A percentile compares a stretch with the other conserved stretches of the same genome.
Conservation (phyloP, 37 sponge, comb jelly and placozoan genomes). For the Oopsacas minuta region DNA sequence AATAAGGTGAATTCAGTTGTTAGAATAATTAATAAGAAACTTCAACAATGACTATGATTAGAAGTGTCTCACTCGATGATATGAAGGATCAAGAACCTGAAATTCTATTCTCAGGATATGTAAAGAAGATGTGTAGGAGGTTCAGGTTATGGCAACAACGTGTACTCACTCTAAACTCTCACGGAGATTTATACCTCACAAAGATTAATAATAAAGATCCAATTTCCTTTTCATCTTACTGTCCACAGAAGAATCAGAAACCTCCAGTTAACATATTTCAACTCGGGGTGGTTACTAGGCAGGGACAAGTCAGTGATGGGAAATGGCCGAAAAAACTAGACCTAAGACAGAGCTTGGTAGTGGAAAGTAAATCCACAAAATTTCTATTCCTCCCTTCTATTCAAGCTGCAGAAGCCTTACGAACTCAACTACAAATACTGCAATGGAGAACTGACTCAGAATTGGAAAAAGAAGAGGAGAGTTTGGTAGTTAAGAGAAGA, state of each 20-base stretch:
- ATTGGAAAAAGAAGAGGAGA: background rate
- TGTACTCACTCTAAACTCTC: background rate
- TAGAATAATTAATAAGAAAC: background rate
- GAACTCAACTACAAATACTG: background rate
- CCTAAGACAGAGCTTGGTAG: background rate
- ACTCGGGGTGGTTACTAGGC: background rate
- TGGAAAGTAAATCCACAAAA: background rate
- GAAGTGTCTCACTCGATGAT: background rate
- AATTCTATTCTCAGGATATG: constrained; percentile 1
- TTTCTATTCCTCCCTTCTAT: background rate
- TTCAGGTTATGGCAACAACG: constrained; percentile 4
- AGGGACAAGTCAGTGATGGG: background rate
- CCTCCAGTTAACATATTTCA: background rate
- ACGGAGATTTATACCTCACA: background rate
- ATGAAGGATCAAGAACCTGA: background rate
- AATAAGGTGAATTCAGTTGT: background rate
- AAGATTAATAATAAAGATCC: background rate
- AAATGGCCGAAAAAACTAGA: background rate
- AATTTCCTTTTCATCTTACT: background rate
- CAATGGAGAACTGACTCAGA: background rate
- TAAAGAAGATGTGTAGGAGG: background rate
- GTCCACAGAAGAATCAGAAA: background rate
- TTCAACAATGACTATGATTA: background rate
- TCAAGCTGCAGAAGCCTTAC: background rate
- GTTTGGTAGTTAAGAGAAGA: background rate